phyloP scores from a whole-genome alignment of 1,140 invertebrate species.

The Drosophila obscura region DNA sequence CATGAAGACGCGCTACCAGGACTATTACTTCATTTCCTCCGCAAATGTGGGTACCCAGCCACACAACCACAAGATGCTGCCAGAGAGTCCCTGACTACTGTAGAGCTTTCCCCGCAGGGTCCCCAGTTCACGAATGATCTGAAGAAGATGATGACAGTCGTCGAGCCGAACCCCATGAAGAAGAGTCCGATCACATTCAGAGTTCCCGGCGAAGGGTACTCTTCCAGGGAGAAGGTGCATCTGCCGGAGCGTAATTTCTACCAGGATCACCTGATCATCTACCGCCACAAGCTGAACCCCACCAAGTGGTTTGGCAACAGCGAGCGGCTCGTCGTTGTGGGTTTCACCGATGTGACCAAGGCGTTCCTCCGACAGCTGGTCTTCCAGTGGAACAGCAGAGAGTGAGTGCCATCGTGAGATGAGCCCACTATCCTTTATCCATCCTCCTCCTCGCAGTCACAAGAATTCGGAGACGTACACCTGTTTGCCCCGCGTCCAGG shows the following conservation, averaged over 20 bases:
- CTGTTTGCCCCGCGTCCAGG: conserved; percentile 48
- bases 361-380: conserved; percentile 65
- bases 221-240: not conserved
- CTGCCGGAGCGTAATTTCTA: conserved; percentile 23
- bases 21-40: conserved; percentile 51
- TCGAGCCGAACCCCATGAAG: conserved; percentile 54
- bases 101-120: conserved; percentile 1
- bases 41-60: not conserved
- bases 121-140: conserved; percentile 55
- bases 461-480: conserved; percentile 51
- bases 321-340: conserved; percentile 59
- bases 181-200: conserved; percentile 11
- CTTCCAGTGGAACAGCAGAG: conserved; percentile 65
- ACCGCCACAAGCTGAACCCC: conserved; percentile 58
- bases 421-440: no score
- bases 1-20: conserved; percentile 52
- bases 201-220: not conserved
- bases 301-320: conserved; percentile 54
- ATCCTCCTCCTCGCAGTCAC: conserved; percentile 20
- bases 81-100: not conserved
- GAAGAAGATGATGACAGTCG: conserved; percentile 63
- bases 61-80: not conserved
- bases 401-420: conserved; percentile 36
- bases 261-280: conserved; percentile 45
- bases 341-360: conserved; percentile 41